These are phyloP conservation scores for Prosopocoilus inquinatus DNA, from an alignment of 2,888 invertebrate genomes.

Conservation along the genomic window DNA sequence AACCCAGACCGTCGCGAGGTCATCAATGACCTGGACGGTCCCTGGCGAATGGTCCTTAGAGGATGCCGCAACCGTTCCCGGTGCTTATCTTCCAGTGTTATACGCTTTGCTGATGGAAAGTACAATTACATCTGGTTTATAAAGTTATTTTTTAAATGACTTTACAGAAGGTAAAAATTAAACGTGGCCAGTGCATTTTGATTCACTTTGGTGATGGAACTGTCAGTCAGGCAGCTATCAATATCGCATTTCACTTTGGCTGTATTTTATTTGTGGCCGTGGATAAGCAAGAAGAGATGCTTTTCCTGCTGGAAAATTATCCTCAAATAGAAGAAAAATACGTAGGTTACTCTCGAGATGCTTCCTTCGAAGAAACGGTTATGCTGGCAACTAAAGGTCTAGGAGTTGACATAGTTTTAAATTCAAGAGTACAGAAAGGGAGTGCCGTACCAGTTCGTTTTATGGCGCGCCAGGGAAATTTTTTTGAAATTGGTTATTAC, in stretches of 20 bases:
- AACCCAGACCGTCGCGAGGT: slow-evolving; percentile 59
- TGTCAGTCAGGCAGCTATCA: slow-evolving; percentile 75
- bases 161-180: slow-evolving; percentile 11
- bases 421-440: slow-evolving; percentile 89
- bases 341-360: slow-evolving; percentile 86
- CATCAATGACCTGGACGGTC: slow-evolving; percentile 59
- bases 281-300: slow-evolving; percentile 77
- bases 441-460: slow-evolving; percentile 65
- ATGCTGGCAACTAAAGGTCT: slow-evolving; percentile 75
- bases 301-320: slow-evolving; percentile 79
- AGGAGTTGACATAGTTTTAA: slow-evolving; percentile 88
- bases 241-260: slow-evolving; percentile 61
- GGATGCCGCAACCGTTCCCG: slow-evolving; percentile 75
- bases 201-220: slow-evolving; percentile 65
- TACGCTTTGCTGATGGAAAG: slow-evolving; percentile 54
- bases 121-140: background rate
- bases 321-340: slow-evolving; percentile 62
- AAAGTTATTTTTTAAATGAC: too few species aligned
- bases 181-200: slow-evolving; percentile 41
- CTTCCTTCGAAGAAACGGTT: slow-evolving; percentile 83
- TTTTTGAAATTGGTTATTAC: slow-evolving; percentile 82
- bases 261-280: slow-evolving; percentile 84
- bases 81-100: slow-evolving; percentile 60
- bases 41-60: slow-evolving; percentile 72
- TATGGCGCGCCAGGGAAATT: slow-evolving; percentile 61